A percentile compares a stretch with the other conserved stretches of the same genome.
phyloP scores from a whole-genome alignment of 2,888 invertebrate species.

The Cephus spinipes region DNA sequence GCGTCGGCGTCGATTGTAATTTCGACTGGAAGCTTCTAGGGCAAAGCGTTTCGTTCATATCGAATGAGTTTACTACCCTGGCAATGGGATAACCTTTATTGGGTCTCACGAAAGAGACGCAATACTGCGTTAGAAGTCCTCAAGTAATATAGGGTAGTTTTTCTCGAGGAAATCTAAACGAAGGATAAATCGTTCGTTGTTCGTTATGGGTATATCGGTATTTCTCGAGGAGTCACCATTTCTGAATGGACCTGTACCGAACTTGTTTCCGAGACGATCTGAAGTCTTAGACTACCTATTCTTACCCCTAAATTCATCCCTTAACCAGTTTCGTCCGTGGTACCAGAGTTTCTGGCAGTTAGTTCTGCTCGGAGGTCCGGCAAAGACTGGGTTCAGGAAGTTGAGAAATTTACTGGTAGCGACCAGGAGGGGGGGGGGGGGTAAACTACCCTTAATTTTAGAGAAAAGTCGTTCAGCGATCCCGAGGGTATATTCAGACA shows the following conservation, averaged over 20 bases:
- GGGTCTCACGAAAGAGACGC: neutral
- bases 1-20: neutral
- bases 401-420: neutral
- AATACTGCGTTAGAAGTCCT: neutral
- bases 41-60: neutral
- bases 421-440: too few relatives aligned
- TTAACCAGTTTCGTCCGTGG: neutral
- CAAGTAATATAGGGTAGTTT: neutral
- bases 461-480: constrained; percentile 16
- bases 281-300: neutral
- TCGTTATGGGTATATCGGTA: too few relatives aligned
- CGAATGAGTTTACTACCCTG: neutral
- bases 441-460: constrained; percentile 19
- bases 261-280: neutral
- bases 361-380: neutral
- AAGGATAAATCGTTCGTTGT: too few relatives aligned
- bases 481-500: neutral
- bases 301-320: neutral
- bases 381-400: neutral
- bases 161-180: too few relatives aligned
- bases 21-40: neutral
- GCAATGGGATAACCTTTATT: neutral
- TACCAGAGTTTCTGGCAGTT: neutral
- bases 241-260: too few relatives aligned
- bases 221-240: too few relatives aligned